phyloP scores from a whole-genome alignment of 2,113 vertebrate genomes.

The Trogon melanurus region DNA sequence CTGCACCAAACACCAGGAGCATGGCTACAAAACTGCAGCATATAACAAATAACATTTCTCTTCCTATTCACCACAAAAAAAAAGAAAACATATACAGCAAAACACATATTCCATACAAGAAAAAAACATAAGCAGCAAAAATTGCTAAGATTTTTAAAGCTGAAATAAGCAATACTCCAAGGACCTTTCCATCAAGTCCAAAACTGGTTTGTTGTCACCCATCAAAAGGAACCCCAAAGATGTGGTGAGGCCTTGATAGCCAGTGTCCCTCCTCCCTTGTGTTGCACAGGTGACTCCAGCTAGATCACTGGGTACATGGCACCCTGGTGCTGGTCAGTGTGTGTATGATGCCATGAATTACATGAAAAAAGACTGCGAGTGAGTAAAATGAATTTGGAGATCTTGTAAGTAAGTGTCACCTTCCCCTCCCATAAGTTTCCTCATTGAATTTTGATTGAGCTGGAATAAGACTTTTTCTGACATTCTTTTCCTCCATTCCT shows the following conservation, averaged over 20 bases:
- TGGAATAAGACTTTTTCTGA: not conserved
- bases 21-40: not conserved
- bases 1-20: not conserved
- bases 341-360: not conserved
- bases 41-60: not conserved
- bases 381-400: not conserved
- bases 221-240: not conserved
- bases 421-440: not conserved
- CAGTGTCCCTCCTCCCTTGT: not conserved
- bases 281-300: not conserved
- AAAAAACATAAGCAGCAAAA: not conserved
- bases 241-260: too few species aligned
- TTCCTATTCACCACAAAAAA: not conserved
- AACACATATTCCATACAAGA: not conserved
- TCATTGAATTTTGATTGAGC: not conserved
- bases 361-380: not conserved
- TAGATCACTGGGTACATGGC: not conserved
- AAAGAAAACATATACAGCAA: not conserved
- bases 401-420: not conserved
- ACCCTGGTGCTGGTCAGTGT: not conserved
- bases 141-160: not conserved
- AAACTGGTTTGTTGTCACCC: not conserved
- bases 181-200: not conserved
- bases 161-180: not conserved
- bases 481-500: not conserved